Base-by-base conservation (phyloP, 2,797 vertebrate genomes). In the Pteronotus mesoamericanus region DNA sequence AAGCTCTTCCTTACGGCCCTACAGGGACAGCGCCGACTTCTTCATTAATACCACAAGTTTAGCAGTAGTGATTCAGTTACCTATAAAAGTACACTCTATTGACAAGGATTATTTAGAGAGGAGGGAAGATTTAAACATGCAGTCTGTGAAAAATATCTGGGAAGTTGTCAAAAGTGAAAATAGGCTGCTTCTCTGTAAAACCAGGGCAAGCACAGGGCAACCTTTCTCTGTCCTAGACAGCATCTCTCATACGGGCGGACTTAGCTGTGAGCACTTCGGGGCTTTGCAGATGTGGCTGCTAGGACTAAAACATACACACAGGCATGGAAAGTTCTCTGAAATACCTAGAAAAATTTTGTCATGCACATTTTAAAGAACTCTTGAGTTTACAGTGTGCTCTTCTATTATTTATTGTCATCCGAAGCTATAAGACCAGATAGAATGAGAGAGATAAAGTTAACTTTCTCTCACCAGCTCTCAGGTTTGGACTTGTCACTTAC, bases 1-100 rank as follows among this genome's bases (percentile, higher is more conserved):
- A 82, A 96, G 86, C 86, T 95, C 89, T 97, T 96, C 88, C 97
- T 97, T 93, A 96, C 48, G 83, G 71, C 94, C 77, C 94, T 97
- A 59, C 79, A 95, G 97, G 96, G 97, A 97, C 75, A 78, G 59
- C 46, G 59, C 91, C 83, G 94, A 89, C 96, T 97, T 96, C 88
- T 95, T 96, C 96, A 93, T 94, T 97, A 95, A 96, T 95, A 95
- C 89, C 68, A 44, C 79, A 72, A 96, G 82, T 95, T 96, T 79
- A 97, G 78, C 90, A 77, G 64, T 32, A 79, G 95, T 93, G 92
- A 95, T 95, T 96, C 94, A 82, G 91, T 93, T 95, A 77, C 94
- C 92, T 96, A 97, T 97, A 97, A 97, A 97, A 98, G 87, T 55
- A 86, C 74, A 91, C 92, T 96, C 83, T 78, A 96, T 96, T 91